phyloP scores from a whole-genome alignment of 2,113 vertebrate genomes.

The Microcebus griseorufus region DNA sequence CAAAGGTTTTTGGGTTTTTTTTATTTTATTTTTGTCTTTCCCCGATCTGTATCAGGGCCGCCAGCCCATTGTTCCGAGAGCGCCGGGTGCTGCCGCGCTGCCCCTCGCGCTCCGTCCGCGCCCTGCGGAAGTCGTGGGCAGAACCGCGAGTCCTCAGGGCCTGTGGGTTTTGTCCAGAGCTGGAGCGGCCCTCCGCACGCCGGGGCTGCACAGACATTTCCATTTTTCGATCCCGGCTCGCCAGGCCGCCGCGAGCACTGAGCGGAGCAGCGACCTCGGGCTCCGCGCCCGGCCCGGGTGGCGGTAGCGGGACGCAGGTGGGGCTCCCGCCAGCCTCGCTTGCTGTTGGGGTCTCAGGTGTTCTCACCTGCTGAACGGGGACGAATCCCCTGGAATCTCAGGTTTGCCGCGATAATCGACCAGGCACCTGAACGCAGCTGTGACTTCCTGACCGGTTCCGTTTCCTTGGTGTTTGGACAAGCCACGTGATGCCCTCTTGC shows the following conservation, averaged over 20 bases:
- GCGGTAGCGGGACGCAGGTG: accelerated
- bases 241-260: accelerated
- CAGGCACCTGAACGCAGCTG: accelerated
- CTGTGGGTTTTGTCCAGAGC: background rate
- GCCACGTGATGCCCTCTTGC: background rate
- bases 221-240: background rate
- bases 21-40: too few relatives aligned
- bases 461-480: accelerated
- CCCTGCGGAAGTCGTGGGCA: accelerated
- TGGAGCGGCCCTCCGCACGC: accelerated
- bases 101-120: accelerated
- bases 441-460: accelerated
- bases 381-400: background rate
- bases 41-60: accelerated
- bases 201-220: accelerated
- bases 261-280: accelerated
- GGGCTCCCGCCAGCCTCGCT: accelerated
- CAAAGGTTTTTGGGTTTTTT: accelerated
- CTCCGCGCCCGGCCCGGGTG: accelerated
- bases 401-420: accelerated
- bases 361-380: accelerated
- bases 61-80: background rate
- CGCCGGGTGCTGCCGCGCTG: accelerated
- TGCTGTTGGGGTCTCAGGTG: accelerated
- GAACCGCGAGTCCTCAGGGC: accelerated